Percentiles rank a stretch among this genome's conserved stretches.
Evolutionary conservation across 2,113 vertebrate genomes (phyloP).

Genomic region (Psephotus haematonotus): DNA sequence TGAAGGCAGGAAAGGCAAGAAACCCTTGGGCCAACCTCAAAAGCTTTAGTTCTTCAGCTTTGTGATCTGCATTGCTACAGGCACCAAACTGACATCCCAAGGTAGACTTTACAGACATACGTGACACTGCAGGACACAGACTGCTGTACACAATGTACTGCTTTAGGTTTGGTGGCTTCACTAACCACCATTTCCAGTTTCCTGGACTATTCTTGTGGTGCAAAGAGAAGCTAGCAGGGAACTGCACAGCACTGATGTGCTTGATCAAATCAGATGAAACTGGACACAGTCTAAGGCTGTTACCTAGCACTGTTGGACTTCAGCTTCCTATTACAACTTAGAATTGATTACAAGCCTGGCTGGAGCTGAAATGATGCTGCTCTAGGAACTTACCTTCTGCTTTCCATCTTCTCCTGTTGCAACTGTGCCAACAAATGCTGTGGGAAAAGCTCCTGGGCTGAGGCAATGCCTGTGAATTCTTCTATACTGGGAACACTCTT

Average conservation of each 20-base stretch:
- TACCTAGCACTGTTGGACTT: not conserved
- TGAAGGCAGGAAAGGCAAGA: not conserved
- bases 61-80: not conserved
- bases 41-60: not conserved
- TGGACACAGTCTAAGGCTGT: not conserved
- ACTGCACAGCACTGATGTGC: not conserved
- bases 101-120: not conserved
- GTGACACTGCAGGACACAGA: not conserved
- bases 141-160: not conserved
- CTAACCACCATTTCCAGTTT: not conserved
- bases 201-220: not conserved
- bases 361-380: not conserved
- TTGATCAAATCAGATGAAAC: not conserved
- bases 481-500: not conserved
- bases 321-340: not conserved
- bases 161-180: not conserved
- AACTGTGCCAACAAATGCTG: constrained; percentile 76
- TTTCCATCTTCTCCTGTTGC: constrained; percentile 80
- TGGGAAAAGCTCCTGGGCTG: constrained; percentile 74
- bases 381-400: constrained; percentile 63
- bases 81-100: not conserved
- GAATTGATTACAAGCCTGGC: not conserved
- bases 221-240: not conserved
- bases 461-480: constrained; percentile 63
- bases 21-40: not conserved